Base-by-base conservation (phyloP, 2,113 vertebrate species). In the Campylomormyrus numenius region DNA sequence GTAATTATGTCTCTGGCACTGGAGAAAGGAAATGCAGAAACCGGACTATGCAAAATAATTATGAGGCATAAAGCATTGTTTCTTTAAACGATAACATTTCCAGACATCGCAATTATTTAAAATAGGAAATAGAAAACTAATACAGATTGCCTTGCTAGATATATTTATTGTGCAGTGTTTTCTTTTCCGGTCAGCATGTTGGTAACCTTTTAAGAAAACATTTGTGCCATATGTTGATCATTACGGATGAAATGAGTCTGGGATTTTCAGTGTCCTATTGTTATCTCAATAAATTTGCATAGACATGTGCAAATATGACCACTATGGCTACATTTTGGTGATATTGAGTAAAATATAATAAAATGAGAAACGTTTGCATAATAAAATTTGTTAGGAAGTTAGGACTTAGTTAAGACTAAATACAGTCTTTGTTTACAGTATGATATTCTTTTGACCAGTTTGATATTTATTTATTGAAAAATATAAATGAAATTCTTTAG, bases 71-170 rank as follows among this genome's bases (percentile, higher is more conserved):
- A 91, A 66, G 53, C 58, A 31, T 24, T 89, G 90, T 92, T 94
- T 91, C 89, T 92, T 92, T 45, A 89, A 90, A 92, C 48, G 45
- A 94, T 91, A 92, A 92, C 91, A 87, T 93, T 90, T 88, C 90
- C 93, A 93, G 93, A 93, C 93, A 90, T 93, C 88, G 90, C 91
- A 92, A 93, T 94, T 91, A 89, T 46, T 66, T 85, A 90, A 88
- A 88, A 88, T 42, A 88, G 87, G 49, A 88, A 88, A n/a, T 70
- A 88, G 50, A 86, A 88, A 66, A 88, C 7, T 62, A 62, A 88
- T 66, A 62, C 53, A 24, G 87, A 88, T 88, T 45, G 10, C 39
- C 87, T 66, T 46, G 24, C 5, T 39, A 86, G 92, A 94, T 94
- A 91, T 80, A 21, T 52, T 70, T 31, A 50, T 45, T 90, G 24